Evolutionary conservation across 1,140 invertebrate genomes (phyloP).

Genomic region (Oryzaephilus surinamensis): DNA sequence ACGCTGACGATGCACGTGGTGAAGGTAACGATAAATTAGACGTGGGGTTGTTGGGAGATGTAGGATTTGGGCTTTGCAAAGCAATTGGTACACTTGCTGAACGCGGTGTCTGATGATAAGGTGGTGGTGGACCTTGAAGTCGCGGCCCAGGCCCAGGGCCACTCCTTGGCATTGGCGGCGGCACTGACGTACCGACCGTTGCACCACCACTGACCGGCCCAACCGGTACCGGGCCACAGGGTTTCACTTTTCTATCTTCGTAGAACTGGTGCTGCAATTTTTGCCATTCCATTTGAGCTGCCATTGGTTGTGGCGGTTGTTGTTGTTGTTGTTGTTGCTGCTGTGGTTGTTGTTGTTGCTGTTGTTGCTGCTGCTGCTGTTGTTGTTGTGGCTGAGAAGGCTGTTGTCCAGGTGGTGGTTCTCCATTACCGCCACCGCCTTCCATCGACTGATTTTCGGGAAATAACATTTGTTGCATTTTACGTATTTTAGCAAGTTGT

Average conservation of each 20-base stretch:
- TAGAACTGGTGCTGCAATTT: slow-evolving; percentile 78
- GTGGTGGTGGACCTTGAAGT: slow-evolving; percentile 75
- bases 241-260: slow-evolving; percentile 48
- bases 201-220: slow-evolving; percentile 19
- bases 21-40: slow-evolving; percentile 61
- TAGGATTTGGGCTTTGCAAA: slow-evolving; percentile 58
- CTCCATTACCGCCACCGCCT: slow-evolving; percentile 7
- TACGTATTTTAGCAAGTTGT: slow-evolving; percentile 79
- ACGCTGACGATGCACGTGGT: slow-evolving; percentile 53
- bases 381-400: slow-evolving; percentile 20
- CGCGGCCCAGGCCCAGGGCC: slow-evolving; percentile 42
- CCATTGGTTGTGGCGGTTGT: slow-evolving; percentile 26
- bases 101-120: slow-evolving; percentile 70
- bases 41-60: slow-evolving; percentile 58
- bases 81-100: slow-evolving; percentile 77
- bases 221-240: slow-evolving; percentile 19
- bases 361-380: slow-evolving; percentile 34
- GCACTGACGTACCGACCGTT: slow-evolving; percentile 2
- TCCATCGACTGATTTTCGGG: slow-evolving; percentile 54
- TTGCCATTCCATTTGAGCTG: slow-evolving; percentile 72
- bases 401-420: slow-evolving; percentile 35
- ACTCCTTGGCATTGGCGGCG: slow-evolving; percentile 12
- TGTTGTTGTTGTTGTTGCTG: not conserved
- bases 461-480: slow-evolving; percentile 88
- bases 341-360: slow-evolving; percentile 5